These are phyloP conservation scores for Saccostrea glomerata DNA, from an alignment of 1,140 invertebrate species.

Conservation along the genomic window DNA sequence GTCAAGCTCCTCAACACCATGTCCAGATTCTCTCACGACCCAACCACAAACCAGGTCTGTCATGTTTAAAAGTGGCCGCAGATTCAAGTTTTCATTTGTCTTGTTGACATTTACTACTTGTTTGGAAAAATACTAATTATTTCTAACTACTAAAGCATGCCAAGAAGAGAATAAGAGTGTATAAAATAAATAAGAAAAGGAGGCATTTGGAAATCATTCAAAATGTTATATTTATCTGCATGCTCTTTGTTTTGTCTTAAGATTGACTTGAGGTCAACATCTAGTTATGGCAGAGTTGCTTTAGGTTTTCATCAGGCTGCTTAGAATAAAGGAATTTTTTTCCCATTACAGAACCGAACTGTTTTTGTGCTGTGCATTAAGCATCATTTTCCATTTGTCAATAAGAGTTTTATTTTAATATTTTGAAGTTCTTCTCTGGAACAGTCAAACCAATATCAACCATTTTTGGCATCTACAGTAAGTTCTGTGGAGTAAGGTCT, in stretches of 20 bases:
- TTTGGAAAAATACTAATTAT: slow-evolving; percentile 5
- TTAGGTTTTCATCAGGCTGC: too few species aligned
- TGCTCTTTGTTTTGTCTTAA: background rate
- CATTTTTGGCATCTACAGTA: too few species aligned
- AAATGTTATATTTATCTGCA: background rate
- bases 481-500: too few species aligned
- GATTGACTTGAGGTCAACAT: too few species aligned
- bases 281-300: too few species aligned
- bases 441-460: too few species aligned
- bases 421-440: too few species aligned
- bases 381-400: too few species aligned
- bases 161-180: background rate
- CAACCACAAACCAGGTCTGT: background rate
- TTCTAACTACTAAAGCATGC: slow-evolving; percentile 24
- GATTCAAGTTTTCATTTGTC: background rate
- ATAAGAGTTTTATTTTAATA: too few species aligned
- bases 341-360: too few species aligned
- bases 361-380: too few species aligned
- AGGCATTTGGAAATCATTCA: background rate
- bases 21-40: background rate
- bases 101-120: background rate
- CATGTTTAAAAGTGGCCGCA: background rate
- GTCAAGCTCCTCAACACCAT: background rate
- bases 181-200: background rate
- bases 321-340: too few species aligned